phyloP scores from a whole-genome alignment of 92 coral and sea anemone genomes.

The Actinernus sp. region DNA sequence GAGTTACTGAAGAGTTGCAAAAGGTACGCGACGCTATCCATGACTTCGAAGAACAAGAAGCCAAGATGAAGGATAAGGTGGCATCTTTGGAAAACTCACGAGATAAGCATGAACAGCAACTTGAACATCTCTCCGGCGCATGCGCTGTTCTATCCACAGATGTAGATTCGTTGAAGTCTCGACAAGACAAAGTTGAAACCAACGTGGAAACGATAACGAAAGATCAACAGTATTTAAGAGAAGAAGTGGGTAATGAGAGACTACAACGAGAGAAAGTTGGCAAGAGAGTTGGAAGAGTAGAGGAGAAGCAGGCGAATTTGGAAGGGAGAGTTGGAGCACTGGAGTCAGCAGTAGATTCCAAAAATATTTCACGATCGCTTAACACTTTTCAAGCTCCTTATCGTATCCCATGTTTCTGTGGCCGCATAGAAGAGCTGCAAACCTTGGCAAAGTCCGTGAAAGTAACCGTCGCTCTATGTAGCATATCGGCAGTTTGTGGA shows the following conservation, averaged over 20 bases:
- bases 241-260: too few relatives aligned
- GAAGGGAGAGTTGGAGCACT: constrained; percentile 35
- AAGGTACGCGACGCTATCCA: too few relatives aligned
- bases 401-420: constrained; percentile 64
- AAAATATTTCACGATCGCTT: not conserved
- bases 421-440: constrained; percentile 58
- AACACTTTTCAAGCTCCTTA: constrained; percentile 57
- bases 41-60: too few relatives aligned
- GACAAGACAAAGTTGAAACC: not conserved
- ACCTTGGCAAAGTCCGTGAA: constrained; percentile 22
- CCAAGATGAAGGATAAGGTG: too few relatives aligned
- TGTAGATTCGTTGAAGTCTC: not conserved
- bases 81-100: constrained; percentile 56
- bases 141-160: constrained; percentile 17
- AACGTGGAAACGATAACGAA: constrained; percentile 4
- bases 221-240: too few relatives aligned
- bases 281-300: constrained; percentile 14
- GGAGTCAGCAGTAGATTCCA: too few relatives aligned
- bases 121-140: constrained; percentile 12
- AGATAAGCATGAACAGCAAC: constrained; percentile 10
- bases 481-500: constrained; percentile 67
- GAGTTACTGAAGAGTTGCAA: constrained; percentile 52
- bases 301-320: constrained; percentile 13
- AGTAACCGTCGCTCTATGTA: constrained; percentile 16
- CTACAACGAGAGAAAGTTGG: too few relatives aligned